Evolutionary conservation across 2,797 vertebrate species (phyloP), one percentile per base, ranked within the genome.

Genomic region (Enteromius viviparus): DNA sequence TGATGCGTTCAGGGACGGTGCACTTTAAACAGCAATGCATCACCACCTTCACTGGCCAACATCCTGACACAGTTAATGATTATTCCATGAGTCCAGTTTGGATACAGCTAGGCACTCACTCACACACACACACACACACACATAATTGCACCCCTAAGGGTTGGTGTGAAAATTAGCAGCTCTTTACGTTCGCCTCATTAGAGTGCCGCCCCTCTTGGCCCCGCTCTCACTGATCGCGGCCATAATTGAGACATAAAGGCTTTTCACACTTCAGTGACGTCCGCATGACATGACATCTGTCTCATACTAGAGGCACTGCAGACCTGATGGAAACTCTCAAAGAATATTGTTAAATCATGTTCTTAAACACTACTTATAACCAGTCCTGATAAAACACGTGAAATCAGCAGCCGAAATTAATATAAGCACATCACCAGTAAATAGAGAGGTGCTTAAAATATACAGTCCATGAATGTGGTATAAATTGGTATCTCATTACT

Each of bases 251-350:
- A 93, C 91, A 92, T 91, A 94, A 72, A 81, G 81, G 53, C 91
- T 92, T 93, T 95, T 96, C 94, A 95, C 96, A 96, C 95, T 91
- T 95, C 92, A 91, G 89, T 94, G 93, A 92, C 93, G 92, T 93
- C 91, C 85, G 88, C 89, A 79, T 92, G 91, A 94, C 94, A 95
- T 93, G 94, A 93, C 95, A 96, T 95, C 95, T 96, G 95, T 94
- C 94, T 85, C 62, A 64, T 47, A 75, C 66, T 71, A 14, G 11
- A 65, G 76, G 72, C 34, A 12, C 32, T 71, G 84, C 53, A 69
- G 32, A 60, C 70, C 66, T 60, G 26, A 78, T 45, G 74, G 29
- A 79, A 55, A 79, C 84, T 71, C 51, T 80, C 19, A 51, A 17
- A 70, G 40, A 69, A 69, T 55, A 45, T 47, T 53, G 77, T 47